Evolutionary conservation across 2,888 invertebrate species (phyloP), one percentile per base, ranked within the genome.

Genomic region (Melipona beecheii): DNA sequence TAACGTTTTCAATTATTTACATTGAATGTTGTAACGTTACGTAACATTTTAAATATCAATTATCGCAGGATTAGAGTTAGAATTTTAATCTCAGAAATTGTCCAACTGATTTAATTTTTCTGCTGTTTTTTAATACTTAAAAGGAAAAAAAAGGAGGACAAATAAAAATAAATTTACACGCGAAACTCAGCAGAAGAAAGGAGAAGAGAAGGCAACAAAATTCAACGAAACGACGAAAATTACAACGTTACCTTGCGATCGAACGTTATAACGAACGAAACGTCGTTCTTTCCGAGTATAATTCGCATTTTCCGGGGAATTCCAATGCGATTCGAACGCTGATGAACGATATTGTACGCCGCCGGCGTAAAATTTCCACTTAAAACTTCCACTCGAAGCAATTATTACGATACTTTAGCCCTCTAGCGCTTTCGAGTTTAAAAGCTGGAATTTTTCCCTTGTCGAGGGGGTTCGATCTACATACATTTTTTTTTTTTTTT

Each of bases 331-430:
- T 64, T 17, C 21, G 43, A 64, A n/a, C 9, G 43, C 4, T 52
- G 52, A 62, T 58, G 21, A 75, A 75, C 66, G 75, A 64, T 75
- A 75, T 43, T 54, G 64, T 66, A 75, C 43, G 54, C 64, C n/a
- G 36, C n/a, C 24, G 36, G 58, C 43, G 52, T 68, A 75, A 69
- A 71, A 76, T 76, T 54, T 76, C 62, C 68, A 68, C 68, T 75
- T 68, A 31, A 68, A 58, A 58, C 50, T 56, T 56, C 56, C 64
- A 52, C 71, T 54, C 52, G 52, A 71, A 52, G 21, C 76, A 76
- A 76, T 76, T 76, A 76, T 76, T 60, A 76, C 75, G 75, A 76
- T 71, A 54, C 71, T 71, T 71, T 27, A 70, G 17, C 31, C 76
- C 69, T 60, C 52, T 62, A 52, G 21, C 52, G 36, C 36, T n/a